Evolutionary conservation across 2,113 vertebrate species (phyloP).

Genomic region (Mesembrinibis cayennensis): DNA sequence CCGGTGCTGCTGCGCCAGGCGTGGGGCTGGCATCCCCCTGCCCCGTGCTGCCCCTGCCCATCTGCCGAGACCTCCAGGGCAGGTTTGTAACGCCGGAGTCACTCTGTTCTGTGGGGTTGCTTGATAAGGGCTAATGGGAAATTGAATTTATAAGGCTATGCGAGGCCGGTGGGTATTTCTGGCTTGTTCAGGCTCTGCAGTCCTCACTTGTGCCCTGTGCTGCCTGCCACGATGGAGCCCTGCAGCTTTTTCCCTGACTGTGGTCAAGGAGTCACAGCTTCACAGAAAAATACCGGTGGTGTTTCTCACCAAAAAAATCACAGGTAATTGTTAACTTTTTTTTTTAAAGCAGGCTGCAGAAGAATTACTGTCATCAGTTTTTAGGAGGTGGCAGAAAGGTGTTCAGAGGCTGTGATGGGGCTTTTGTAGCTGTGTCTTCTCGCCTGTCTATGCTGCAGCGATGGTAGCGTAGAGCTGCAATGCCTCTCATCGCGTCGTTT

Average conservation of each 20-base stretch:
- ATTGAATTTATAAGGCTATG: not conserved
- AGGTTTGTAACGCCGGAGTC: not conserved
- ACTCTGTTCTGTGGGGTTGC: not conserved
- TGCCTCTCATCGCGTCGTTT: accelerated
- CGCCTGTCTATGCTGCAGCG: accelerated
- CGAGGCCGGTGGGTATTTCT: not conserved
- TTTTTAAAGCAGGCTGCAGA: not conserved
- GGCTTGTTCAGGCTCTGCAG: not conserved
- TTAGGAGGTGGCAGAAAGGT: not conserved
- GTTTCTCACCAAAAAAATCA: not conserved
- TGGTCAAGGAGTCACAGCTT: no score
- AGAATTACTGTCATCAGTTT: no score
- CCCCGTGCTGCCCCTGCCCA: not conserved
- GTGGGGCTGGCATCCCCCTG: not conserved
- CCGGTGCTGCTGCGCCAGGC: not conserved
- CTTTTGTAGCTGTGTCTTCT: not conserved
- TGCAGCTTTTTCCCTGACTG: not conserved
- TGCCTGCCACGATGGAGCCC: not conserved
- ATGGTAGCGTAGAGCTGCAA: not conserved
- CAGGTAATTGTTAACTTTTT: not conserved
- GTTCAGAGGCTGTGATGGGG: not conserved
- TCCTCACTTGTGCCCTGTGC: not conserved
- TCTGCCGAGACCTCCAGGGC: not conserved
- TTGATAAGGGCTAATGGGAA: not conserved
- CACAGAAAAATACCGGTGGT: not conserved